Evolutionary conservation across 2,888 invertebrate genomes (phyloP), one percentile per base, ranked within the genome.

Genomic region (Eubasilissa splendida): DNA sequence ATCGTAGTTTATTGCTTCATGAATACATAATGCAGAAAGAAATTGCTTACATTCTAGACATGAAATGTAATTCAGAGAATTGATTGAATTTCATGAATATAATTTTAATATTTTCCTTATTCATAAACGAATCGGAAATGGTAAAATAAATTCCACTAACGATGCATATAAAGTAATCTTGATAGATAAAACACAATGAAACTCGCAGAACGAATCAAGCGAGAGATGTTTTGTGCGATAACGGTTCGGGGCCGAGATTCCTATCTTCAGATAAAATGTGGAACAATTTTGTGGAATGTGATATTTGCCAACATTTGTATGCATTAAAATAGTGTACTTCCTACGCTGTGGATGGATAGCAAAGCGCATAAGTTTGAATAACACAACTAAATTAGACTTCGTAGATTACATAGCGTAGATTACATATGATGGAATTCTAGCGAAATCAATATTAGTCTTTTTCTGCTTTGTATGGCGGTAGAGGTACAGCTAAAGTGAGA

Each of bases 251-350:
- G 63, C 63, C 7, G 8, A 63, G 63, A 63, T 63, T 11, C 2
- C 33, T 63, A 63, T 63, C 63, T n/a, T 22, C 63, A 63, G 63
- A 63, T 63, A 63, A 33, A 33, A 63, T 4, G 33, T 33, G 63
- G 63, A 63, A 63, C 33, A 33, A 33, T 63, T 63, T 33, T 33
- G n/a, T 33, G 63, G 63, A 63, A 63, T 63, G 63, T 63, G 63
- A 63, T 63, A 33, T 63, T 63, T 63, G 33, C 63, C 5, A 63
- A 33, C 63, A 63, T 33, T 63, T 33, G 31, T 63, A 33, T 63
- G 63, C 63, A 63, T 63, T 63, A 33, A 63, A 33, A 33, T 63
- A 12, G 12, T 63, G 10, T 4, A 33, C 33, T 63, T 2, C 42
- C 12, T 63, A 12, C 11, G 12, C 33, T 11, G 63, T 63, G 33